Conservation (phyloP, 1,140 invertebrate genomes). For the Cardiocondyla obscurior region DNA sequence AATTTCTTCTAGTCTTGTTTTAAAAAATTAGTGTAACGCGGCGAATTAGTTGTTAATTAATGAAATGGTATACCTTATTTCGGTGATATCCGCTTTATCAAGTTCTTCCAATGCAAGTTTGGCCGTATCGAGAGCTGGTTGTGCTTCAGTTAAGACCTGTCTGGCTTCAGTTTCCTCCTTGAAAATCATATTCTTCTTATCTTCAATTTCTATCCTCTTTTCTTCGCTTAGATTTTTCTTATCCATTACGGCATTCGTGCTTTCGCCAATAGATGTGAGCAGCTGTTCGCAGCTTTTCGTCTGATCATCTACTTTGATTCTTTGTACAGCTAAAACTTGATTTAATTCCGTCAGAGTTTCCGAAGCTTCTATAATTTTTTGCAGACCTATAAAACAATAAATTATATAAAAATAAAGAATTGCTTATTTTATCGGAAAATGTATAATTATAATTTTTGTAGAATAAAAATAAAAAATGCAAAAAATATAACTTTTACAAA, state of each 20-base stretch:
- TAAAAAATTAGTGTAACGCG: no score
- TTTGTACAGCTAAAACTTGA: constrained; percentile 89
- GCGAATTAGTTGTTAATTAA: no score
- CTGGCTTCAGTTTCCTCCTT: constrained; percentile 93
- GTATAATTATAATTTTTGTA: not conserved
- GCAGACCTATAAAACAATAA: constrained; percentile 87
- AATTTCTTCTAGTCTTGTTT: no score
- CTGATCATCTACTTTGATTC: constrained; percentile 90
- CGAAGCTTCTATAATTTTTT: constrained; percentile 92
- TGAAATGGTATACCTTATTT: constrained; percentile 87
- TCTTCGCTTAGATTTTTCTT: constrained; percentile 91
- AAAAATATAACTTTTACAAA: not conserved
- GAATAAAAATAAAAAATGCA: not conserved
- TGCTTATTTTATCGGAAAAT: not conserved
- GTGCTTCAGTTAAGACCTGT: constrained; percentile 89
- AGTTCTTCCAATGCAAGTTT: constrained; percentile 90
- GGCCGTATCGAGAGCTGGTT: constrained; percentile 93
- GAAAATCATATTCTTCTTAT: constrained; percentile 90
- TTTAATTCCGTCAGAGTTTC: constrained; percentile 89
- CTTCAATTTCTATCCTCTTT: constrained; percentile 91
- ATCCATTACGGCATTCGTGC: constrained; percentile 87
- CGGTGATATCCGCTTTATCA: constrained; percentile 95
- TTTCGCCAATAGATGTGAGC: constrained; percentile 87
- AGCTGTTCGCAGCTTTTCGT: constrained; percentile 90
- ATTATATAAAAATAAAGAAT: constrained; percentile 60